Evolutionary conservation across 1,140 invertebrate species (phyloP).

Genomic region (Zelostemma sp.): DNA sequence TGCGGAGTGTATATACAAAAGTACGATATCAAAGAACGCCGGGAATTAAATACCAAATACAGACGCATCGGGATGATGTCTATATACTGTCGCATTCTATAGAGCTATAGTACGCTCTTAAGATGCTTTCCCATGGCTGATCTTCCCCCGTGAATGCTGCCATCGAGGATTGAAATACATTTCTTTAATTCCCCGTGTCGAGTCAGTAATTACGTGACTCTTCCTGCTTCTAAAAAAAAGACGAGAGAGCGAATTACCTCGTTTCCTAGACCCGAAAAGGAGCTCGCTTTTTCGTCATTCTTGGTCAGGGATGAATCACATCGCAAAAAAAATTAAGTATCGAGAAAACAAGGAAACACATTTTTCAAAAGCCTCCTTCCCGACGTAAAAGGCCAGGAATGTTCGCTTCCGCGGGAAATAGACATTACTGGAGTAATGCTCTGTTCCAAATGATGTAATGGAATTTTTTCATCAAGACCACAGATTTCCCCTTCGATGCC

Average conservation of each 20-base stretch:
- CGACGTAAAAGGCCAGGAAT: conserved; percentile 38
- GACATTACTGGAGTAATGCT: conserved; percentile 42
- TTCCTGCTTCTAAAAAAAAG: conserved; percentile 17
- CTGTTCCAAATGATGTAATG: conserved; percentile 37
- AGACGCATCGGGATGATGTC: conserved; percentile 42
- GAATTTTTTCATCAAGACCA: conserved; percentile 47
- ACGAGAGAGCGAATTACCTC: background rate
- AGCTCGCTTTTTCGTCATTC: too few relatives aligned
- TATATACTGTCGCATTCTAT: conserved; percentile 30
- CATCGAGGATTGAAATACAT: conserved; percentile 46
- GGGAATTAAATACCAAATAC: conserved; percentile 44
- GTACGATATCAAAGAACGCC: conserved; percentile 47
- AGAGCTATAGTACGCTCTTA: conserved; percentile 24
- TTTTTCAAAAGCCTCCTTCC: conserved; percentile 35
- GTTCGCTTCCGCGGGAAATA: conserved; percentile 38
- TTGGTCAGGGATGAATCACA: background rate
- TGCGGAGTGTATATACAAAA: conserved; percentile 18
- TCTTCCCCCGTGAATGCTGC: conserved; percentile 40
- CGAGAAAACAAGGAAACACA: conserved; percentile 18
- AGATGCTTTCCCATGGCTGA: conserved; percentile 48
- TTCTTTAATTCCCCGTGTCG: conserved; percentile 45
- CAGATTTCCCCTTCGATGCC: too few relatives aligned
- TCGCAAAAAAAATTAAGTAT: too few relatives aligned
- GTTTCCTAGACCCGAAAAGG: too few relatives aligned
- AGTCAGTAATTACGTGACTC: conserved; percentile 42